Evolutionary conservation across 2,888 invertebrate genomes (phyloP).

Genomic region (Athrips mouffetella): DNA sequence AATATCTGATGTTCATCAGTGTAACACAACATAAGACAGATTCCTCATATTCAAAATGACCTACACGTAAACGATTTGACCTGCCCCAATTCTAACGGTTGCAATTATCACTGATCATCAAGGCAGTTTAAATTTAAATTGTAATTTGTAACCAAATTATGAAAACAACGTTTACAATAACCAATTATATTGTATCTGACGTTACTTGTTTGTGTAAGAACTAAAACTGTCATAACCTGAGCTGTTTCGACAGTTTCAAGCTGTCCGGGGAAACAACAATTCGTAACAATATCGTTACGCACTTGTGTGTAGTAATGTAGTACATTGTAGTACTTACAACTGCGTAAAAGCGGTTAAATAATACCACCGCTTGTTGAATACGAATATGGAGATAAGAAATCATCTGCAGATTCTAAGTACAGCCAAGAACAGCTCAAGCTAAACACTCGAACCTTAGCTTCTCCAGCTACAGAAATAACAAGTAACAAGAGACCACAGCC

Average conservation of each 20-base stretch:
- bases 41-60: not conserved
- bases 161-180: not conserved
- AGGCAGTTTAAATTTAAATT: not conserved
- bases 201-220: not conserved
- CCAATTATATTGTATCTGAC: not conserved
- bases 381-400: slow-evolving; percentile 37
- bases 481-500: no score
- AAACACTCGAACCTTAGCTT: no score
- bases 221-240: not conserved
- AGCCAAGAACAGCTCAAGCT: no score
- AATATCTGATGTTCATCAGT: no score
- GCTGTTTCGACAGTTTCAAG: slow-evolving; percentile 28
- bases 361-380: slow-evolving; percentile 34
- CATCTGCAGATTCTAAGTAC: slow-evolving; percentile 29
- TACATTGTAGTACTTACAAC: no score
- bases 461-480: no score
- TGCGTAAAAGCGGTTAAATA: slow-evolving; percentile 29
- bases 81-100: not conserved
- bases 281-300: slow-evolving; percentile 28
- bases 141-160: not conserved
- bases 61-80: not conserved
- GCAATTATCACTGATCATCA: not conserved
- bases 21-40: no score
- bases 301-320: no score
- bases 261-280: slow-evolving; percentile 32